A percentile compares a stretch with the other conserved stretches of the same genome.
phyloP scores from a whole-genome alignment of 2,888 invertebrate species.

The Gastrophysa polygoni region DNA sequence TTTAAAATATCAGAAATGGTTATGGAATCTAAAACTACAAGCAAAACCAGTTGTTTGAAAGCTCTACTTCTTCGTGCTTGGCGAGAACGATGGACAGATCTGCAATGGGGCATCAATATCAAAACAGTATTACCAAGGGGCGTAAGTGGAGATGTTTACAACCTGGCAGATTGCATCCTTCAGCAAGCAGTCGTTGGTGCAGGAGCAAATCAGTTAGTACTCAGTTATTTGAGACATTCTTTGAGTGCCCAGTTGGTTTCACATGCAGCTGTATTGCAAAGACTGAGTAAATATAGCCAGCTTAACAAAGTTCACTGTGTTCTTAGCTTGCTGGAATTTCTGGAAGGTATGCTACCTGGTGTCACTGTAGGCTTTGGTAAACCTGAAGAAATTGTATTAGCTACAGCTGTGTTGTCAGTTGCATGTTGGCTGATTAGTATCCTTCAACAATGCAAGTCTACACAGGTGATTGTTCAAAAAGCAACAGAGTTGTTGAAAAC shows the following conservation, averaged over 20 bases:
- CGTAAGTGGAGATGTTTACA: constrained; percentile 93
- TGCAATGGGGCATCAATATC: constrained; percentile 95
- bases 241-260: constrained; percentile 89
- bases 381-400: constrained; percentile 85
- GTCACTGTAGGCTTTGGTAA: constrained; percentile 74
- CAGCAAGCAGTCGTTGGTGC: constrained; percentile 94
- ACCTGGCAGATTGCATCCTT: constrained; percentile 89
- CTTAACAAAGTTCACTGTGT: constrained; percentile 84
- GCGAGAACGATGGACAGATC: constrained; percentile 94
- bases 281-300: constrained; percentile 88
- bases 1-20: constrained; percentile 27
- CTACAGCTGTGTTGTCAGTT: constrained; percentile 81
- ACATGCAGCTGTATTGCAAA: constrained; percentile 85
- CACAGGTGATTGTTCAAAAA: constrained; percentile 66
- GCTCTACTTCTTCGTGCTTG: constrained; percentile 85
- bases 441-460: constrained; percentile 61
- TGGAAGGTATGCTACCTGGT: constrained; percentile 70
- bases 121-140: constrained; percentile 83
- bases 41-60: constrained; percentile 81
- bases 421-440: constrained; percentile 84
- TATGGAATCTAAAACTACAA: constrained; percentile 83
- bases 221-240: constrained; percentile 92
- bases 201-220: constrained; percentile 87
- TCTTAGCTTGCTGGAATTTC: constrained; percentile 81
- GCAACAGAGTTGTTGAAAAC: constrained; percentile 67